Evolutionary conservation across 1,140 invertebrate genomes (phyloP).

Genomic region (Cheumatopsyche charites): DNA sequence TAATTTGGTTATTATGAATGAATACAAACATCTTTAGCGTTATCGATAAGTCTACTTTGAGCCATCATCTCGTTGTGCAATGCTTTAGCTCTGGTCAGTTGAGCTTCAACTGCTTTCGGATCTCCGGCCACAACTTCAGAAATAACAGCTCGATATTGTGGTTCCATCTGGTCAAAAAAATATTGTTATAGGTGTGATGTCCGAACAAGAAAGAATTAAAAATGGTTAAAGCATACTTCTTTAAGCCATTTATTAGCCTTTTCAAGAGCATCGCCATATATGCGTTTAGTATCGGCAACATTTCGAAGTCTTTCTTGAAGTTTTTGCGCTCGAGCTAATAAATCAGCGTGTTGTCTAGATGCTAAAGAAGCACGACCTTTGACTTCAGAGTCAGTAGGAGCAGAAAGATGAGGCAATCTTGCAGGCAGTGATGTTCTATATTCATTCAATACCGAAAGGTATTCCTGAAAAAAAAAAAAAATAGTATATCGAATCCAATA

Average conservation of each 20-base stretch:
- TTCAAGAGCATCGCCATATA: constrained; percentile 83
- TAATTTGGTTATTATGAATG: not conserved
- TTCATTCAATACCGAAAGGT: constrained; percentile 80
- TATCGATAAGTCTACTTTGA: constrained; percentile 84
- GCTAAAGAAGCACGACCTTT: constrained; percentile 72
- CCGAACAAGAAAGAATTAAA: not conserved
- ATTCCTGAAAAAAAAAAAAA: constrained; percentile 64
- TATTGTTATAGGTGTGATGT: not conserved
- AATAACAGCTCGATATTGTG: constrained; percentile 74
- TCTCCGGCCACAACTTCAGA: constrained; percentile 85
- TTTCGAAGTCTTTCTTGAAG: constrained; percentile 79
- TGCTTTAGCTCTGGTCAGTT: constrained; percentile 82
- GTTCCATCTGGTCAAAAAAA: constrained; percentile 65
- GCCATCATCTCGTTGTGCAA: constrained; percentile 87
- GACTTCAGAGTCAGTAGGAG: constrained; percentile 70
- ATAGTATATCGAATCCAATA: constrained; percentile 35
- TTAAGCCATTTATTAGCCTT: constrained; percentile 84
- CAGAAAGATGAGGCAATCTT: constrained; percentile 76
- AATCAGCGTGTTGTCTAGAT: constrained; percentile 75
- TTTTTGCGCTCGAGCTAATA: constrained; percentile 79
- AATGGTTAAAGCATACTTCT: constrained; percentile 58
- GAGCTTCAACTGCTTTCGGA: constrained; percentile 85
- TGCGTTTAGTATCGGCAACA: constrained; percentile 77
- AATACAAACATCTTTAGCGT: constrained; percentile 68
- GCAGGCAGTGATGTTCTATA: constrained; percentile 83